Evolutionary conservation across 2,888 invertebrate species (phyloP).

Genomic region (Xanthia togata): DNA sequence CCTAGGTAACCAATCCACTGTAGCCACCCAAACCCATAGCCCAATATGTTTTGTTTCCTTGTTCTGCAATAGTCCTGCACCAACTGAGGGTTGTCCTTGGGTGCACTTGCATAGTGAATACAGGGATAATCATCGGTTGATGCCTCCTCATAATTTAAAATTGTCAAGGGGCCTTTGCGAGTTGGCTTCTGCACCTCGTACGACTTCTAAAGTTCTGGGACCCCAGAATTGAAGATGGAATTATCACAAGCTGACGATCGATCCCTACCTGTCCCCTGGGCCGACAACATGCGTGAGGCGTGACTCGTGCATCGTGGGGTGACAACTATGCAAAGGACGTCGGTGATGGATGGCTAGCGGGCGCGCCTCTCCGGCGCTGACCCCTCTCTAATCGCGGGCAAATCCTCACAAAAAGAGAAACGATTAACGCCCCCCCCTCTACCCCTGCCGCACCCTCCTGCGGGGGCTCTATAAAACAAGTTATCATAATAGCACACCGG

Average conservation of each 20-base stretch:
- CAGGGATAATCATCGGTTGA: too few species aligned
- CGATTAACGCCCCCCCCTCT: slow-evolving; percentile 22
- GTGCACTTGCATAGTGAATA: too few species aligned
- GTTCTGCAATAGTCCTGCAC: too few species aligned
- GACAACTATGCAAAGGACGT: slow-evolving; percentile 19
- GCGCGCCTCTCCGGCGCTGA: slow-evolving; percentile 15
- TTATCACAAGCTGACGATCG: background rate
- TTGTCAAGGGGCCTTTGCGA: too few species aligned
- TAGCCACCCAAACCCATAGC: too few species aligned
- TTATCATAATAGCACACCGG: slow-evolving; percentile 55
- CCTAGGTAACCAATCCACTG: too few species aligned
- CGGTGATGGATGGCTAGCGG: slow-evolving; percentile 14
- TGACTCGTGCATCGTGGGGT: background rate
- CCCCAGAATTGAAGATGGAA: background rate
- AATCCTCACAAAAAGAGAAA: slow-evolving; percentile 43
- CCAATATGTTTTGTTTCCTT: too few species aligned
- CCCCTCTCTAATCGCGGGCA: slow-evolving; percentile 37
- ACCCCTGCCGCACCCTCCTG: background rate
- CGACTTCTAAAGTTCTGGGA: too few species aligned
- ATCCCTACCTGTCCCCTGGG: background rate
- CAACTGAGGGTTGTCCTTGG: too few species aligned
- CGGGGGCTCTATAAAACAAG: slow-evolving; percentile 45
- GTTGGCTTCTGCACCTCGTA: too few species aligned
- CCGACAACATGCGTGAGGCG: background rate
- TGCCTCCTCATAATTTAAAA: too few species aligned